phyloP scores from a whole-genome alignment of 2,888 invertebrate species.

The Acrobasis suavella region DNA sequence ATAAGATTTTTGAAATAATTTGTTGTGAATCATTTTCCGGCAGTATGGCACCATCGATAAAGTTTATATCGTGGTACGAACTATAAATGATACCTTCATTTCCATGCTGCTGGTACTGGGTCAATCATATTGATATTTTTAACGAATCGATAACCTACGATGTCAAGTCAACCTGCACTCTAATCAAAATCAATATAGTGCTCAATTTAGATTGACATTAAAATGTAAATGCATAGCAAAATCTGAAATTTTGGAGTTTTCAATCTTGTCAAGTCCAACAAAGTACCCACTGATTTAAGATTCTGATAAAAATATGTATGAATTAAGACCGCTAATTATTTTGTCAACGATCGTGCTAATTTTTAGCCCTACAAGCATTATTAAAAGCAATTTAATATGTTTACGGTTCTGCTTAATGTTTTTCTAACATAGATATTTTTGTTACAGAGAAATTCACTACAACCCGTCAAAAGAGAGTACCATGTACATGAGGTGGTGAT shows the following conservation, averaged over 20 bases:
- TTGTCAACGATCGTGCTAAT: constrained; percentile 55
- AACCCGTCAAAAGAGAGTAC: constrained; percentile 68
- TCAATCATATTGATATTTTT: no score
- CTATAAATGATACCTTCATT: no score
- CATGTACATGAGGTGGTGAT: constrained; percentile 70
- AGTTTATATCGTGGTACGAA: no score
- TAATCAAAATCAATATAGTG: no score
- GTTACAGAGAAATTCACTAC: constrained; percentile 78
- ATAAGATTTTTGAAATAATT: constrained; percentile 32
- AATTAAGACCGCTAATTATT: constrained; percentile 51
- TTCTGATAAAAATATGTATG: not conserved
- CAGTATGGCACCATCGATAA: no score
- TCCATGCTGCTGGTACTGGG: no score
- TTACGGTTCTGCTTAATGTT: not conserved
- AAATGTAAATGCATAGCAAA: no score
- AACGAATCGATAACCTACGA: no score
- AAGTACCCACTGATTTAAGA: not conserved
- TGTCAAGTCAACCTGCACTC: no score
- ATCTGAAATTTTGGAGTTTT: no score
- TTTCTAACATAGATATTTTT: constrained; percentile 38
- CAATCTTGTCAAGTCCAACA: not conserved
- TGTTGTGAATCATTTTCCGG: not conserved
- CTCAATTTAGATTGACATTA: no score
- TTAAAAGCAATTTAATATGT: constrained; percentile 26
- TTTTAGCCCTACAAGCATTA: constrained; percentile 63